These are phyloP conservation scores for Atrina japonica DNA, from an alignment of 2,888 invertebrate genomes.

Conservation along the genomic window DNA sequence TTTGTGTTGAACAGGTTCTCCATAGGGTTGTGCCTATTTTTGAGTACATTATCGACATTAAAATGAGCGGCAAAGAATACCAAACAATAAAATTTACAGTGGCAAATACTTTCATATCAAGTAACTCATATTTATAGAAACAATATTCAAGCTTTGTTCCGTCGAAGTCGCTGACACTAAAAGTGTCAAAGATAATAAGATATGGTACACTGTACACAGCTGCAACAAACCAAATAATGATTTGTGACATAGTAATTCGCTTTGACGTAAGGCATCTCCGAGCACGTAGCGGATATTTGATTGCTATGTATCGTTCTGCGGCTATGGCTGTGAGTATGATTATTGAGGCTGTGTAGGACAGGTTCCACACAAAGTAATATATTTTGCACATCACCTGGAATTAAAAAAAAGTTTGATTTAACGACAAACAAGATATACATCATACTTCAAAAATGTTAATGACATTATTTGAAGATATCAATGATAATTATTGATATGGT, in stretches of 20 bases:
- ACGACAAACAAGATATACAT: no score
- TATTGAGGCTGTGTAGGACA: constrained; percentile 94
- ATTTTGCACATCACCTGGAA: constrained; percentile 87
- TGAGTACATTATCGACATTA: constrained; percentile 90
- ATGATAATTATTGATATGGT: no score
- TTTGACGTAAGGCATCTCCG: constrained; percentile 90
- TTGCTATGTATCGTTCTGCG: constrained; percentile 75
- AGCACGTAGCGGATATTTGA: constrained; percentile 89
- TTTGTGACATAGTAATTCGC: constrained; percentile 87
- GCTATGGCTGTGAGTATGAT: constrained; percentile 89
- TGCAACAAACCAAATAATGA: constrained; percentile 90
- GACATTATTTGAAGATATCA: no score
- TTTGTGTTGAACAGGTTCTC: constrained; percentile 81
- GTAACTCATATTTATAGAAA: constrained; percentile 41
- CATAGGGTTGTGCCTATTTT: constrained; percentile 92
- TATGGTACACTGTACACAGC: constrained; percentile 92
- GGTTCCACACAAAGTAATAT: constrained; percentile 93
- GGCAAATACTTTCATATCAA: constrained; percentile 52
- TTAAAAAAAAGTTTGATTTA: no score
- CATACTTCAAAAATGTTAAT: no score
- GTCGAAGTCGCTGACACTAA: constrained; percentile 82
- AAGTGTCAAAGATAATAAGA: constrained; percentile 91
- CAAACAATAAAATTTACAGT: constrained; percentile 90
- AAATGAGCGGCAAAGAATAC: constrained; percentile 89
- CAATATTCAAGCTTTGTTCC: constrained; percentile 50